These are phyloP conservation scores for Heliopora coerulea DNA, from an alignment of 92 coral and sea anemone genomes.

Conservation along the genomic window DNA sequence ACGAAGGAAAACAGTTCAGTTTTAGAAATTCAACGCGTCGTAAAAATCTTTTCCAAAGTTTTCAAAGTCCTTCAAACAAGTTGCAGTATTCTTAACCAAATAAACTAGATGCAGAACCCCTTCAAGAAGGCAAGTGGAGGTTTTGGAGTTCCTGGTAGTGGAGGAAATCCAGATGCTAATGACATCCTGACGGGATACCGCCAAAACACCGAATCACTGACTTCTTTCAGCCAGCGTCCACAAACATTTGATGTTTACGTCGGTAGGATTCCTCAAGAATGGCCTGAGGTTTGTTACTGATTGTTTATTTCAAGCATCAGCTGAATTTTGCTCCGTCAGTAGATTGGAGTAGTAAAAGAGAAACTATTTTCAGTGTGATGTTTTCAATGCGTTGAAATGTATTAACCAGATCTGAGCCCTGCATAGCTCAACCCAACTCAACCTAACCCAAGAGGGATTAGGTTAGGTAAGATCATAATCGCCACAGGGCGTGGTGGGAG, in stretches of 20 bases:
- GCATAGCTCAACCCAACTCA: too few relatives aligned
- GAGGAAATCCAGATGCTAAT: neutral
- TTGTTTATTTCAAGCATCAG: neutral
- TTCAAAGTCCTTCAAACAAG: neutral
- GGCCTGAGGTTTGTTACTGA: slow-evolving; percentile 15
- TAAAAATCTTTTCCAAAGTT: neutral
- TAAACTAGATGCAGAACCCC: neutral
- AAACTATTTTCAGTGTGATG: too few relatives aligned
- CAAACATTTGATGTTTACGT: slow-evolving; percentile 19
- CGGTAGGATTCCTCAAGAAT: slow-evolving; percentile 12
- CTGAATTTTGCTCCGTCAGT: too few relatives aligned
- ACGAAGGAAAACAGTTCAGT: too few relatives aligned
- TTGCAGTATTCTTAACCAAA: neutral
- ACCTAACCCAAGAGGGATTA: too few relatives aligned
- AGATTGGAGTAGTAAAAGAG: too few relatives aligned
- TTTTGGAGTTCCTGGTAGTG: neutral
- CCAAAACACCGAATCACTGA: neutral
- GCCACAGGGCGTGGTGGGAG: too few relatives aligned
- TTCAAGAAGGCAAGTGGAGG: neutral
- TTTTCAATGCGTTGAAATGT: too few relatives aligned
- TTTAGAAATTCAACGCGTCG: too few relatives aligned
- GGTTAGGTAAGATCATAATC: too few relatives aligned
- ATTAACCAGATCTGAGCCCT: too few relatives aligned
- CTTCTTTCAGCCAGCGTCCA: neutral
- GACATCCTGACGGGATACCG: neutral